These are phyloP conservation scores for Malacoraja senta DNA, from an alignment of 2,797 vertebrate genomes.

Conservation along the genomic window DNA sequence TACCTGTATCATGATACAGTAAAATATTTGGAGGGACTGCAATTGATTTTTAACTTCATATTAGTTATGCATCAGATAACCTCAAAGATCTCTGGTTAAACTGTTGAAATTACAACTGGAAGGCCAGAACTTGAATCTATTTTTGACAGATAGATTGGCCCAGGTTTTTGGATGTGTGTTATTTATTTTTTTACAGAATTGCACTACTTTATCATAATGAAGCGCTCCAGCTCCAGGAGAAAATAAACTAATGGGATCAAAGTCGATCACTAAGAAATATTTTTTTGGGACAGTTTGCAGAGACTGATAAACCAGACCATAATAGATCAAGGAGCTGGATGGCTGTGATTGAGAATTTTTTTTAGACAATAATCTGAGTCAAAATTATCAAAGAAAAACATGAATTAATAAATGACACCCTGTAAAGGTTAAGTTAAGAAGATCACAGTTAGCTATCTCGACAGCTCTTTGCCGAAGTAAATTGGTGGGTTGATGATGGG, in stretches of 20 bases:
- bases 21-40: background rate
- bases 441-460: background rate
- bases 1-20: no score
- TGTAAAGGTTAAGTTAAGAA: background rate
- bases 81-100: background rate
- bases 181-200: background rate
- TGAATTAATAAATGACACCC: background rate
- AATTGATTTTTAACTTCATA: background rate
- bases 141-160: background rate
- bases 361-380: background rate
- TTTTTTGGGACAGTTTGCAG: background rate
- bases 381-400: constrained; percentile 11
- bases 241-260: background rate
- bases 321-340: no score
- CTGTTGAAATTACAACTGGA: background rate
- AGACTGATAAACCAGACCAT: background rate
- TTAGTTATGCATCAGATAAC: background rate
- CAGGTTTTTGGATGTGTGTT: background rate
- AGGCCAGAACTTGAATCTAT: background rate
- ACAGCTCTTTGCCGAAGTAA: background rate
- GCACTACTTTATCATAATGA: background rate
- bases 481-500: background rate
- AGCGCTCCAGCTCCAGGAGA: background rate
- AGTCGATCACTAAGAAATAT: background rate
- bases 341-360: background rate